phyloP scores from a whole-genome alignment of 2,113 vertebrate species.

The Myotis lucifugus region DNA sequence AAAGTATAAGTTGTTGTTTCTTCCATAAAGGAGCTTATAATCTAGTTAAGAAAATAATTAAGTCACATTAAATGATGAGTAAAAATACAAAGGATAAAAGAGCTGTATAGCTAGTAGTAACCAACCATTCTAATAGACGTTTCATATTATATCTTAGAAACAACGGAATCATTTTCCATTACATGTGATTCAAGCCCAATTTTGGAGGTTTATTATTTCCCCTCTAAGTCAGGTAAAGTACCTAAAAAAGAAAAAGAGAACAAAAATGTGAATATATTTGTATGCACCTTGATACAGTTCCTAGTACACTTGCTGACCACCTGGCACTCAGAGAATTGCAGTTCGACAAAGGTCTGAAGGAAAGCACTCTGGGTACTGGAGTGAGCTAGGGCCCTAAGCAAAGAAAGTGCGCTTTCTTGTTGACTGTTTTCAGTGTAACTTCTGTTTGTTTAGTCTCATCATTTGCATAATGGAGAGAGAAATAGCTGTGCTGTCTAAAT shows the following conservation, averaged over 20 bases:
- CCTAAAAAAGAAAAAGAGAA: not conserved
- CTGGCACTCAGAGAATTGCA: not conserved
- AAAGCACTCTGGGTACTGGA: not conserved
- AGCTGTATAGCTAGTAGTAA: not conserved
- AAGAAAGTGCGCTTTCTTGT: not conserved
- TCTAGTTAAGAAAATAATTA: constrained; percentile 41
- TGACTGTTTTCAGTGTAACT: not conserved
- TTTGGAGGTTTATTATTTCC: not conserved
- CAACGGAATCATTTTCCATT: constrained; percentile 9
- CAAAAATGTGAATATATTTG: not conserved
- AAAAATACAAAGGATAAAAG: not conserved
- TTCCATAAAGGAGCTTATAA: not conserved
- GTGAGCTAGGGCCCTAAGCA: not conserved
- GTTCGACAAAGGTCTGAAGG: not conserved
- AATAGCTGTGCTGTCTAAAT: not conserved
- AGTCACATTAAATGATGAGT: not conserved
- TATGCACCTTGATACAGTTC: not conserved
- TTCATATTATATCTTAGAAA: not conserved
- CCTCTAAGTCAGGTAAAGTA: not conserved
- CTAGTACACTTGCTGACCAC: not conserved
- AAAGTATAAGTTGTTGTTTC: not conserved
- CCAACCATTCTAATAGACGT: not conserved
- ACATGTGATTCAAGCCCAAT: not conserved
- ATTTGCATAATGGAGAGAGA: not conserved
- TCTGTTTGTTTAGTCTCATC: constrained; percentile 27